phyloP scores from a whole-genome alignment of 2,888 invertebrate genomes.

The Philaethria dido region DNA sequence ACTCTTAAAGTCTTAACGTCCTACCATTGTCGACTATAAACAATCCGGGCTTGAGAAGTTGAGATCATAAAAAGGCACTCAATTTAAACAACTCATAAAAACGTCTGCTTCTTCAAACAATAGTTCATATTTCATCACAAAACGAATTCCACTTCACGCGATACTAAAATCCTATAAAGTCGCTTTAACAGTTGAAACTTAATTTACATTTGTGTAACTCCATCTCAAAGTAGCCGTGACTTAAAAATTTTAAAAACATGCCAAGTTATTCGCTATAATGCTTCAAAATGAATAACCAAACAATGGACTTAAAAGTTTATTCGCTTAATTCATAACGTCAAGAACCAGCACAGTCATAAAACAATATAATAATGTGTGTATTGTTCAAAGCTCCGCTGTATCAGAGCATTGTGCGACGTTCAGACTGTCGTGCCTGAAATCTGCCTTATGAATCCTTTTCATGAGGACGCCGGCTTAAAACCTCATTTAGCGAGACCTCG shows the following conservation, averaged over 20 bases:
- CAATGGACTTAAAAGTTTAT: constrained; percentile 45
- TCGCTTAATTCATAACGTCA: constrained; percentile 70
- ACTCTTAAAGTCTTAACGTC: constrained; percentile 20
- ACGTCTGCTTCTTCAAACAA: constrained; percentile 47
- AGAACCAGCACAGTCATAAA: constrained; percentile 68
- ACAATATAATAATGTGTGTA: constrained; percentile 72
- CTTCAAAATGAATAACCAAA: constrained; percentile 34
- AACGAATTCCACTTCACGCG: constrained; percentile 36
- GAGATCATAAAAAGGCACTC: constrained; percentile 47
- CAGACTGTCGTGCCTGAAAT: constrained; percentile 65
- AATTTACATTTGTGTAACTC: constrained; percentile 17
- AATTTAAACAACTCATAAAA: constrained; percentile 48
- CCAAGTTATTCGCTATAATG: constrained; percentile 13
- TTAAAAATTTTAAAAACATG: not conserved
- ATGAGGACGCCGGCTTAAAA: constrained; percentile 71
- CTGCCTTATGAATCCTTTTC: constrained; percentile 74
- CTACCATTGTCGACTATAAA: constrained; percentile 26
- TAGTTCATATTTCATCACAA: constrained; percentile 44
- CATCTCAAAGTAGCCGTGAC: not conserved
- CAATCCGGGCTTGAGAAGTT: constrained; percentile 35
- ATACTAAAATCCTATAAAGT: constrained; percentile 29
- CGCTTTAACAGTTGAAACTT: constrained; percentile 11
- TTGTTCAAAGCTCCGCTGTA: constrained; percentile 57
- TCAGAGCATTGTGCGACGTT: constrained; percentile 67
- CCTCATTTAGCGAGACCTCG: constrained; percentile 74